These are phyloP conservation scores for Acomys russatus DNA, from an alignment of 2,797 vertebrate genomes.

Conservation along the genomic window DNA sequence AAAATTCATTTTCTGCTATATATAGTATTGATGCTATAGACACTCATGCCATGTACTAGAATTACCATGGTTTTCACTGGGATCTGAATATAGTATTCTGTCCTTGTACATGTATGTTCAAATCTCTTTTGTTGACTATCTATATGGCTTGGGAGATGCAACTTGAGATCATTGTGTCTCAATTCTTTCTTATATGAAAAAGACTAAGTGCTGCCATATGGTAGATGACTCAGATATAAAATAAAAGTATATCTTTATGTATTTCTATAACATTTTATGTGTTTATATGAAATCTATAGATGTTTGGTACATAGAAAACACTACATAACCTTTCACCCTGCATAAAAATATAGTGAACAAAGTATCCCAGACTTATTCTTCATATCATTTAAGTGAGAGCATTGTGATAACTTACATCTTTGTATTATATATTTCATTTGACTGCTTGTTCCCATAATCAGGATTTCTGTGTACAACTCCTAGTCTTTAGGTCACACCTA, in stretches of 20 bases:
- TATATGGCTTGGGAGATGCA: background rate
- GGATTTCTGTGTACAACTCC: background rate
- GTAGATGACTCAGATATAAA: background rate
- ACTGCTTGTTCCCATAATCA: background rate
- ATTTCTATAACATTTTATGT: background rate
- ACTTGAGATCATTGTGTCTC: background rate
- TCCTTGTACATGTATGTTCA: background rate
- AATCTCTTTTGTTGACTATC: background rate
- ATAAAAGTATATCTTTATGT: background rate
- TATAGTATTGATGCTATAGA: background rate
- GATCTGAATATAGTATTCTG: background rate
- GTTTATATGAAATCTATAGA: slow-evolving; percentile 1
- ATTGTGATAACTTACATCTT: background rate
- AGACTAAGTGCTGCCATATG: background rate
- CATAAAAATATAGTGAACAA: background rate
- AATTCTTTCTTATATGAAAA: background rate
- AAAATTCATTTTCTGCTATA: background rate
- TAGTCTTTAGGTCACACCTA: background rate
- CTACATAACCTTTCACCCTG: background rate
- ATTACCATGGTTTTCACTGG: background rate
- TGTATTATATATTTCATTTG: background rate
- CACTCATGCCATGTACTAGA: background rate
- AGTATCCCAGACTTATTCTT: background rate
- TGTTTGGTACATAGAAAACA: background rate
- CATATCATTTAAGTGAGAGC: background rate